Conservation (phyloP, 2,113 vertebrate genomes). For the Xyrauchen texanus region DNA sequence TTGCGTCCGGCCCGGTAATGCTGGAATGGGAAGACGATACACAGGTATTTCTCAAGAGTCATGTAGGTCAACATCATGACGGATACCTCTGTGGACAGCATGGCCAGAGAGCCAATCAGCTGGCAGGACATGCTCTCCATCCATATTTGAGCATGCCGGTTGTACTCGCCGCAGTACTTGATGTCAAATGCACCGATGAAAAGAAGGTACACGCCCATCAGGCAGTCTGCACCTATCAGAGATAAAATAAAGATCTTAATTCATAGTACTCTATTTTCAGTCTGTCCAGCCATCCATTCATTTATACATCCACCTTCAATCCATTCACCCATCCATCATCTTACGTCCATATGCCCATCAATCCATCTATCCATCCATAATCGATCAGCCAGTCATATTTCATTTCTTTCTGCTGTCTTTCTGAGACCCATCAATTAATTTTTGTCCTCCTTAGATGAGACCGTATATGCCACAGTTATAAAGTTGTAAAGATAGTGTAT, state of each 20-base stretch:
- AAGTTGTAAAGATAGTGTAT: no score
- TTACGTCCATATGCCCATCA: neutral
- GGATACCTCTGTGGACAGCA: conserved; percentile 71
- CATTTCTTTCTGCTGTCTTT: neutral
- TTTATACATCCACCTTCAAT: neutral
- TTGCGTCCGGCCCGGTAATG: conserved; percentile 59
- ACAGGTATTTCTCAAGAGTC: conserved; percentile 72
- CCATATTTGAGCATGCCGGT: conserved; percentile 69
- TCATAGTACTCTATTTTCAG: neutral
- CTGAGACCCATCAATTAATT: no score
- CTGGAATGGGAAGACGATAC: conserved; percentile 71
- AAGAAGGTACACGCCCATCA: conserved; percentile 74
- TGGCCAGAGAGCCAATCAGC: conserved; percentile 69
- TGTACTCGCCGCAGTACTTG: conserved; percentile 69
- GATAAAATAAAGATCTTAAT: conserved; percentile 14
- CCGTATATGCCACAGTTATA: no score
- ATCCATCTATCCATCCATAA: neutral
- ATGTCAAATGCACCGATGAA: conserved; percentile 70
- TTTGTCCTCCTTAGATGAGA: no score
- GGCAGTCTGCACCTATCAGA: conserved; percentile 66
- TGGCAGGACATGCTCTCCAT: conserved; percentile 72
- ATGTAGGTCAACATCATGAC: conserved; percentile 72
- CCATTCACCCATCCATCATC: neutral
- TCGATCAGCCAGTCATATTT: conserved; percentile 3
- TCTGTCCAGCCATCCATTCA: neutral